A percentile compares a stretch with the other conserved stretches of the same genome.
Evolutionary conservation across 2,888 invertebrate genomes (phyloP).

Genomic region (Idaea biselata): DNA sequence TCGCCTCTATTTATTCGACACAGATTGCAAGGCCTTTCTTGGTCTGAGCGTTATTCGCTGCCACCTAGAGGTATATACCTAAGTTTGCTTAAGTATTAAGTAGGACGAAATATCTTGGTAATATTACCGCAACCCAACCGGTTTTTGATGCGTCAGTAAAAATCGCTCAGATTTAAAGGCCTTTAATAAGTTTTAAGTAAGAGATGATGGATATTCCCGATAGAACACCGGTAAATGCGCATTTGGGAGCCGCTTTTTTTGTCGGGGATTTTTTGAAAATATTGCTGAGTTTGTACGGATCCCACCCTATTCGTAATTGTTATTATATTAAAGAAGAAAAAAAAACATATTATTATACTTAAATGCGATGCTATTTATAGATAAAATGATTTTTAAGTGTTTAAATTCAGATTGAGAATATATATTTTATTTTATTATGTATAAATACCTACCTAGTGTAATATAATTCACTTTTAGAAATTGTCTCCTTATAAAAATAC

Average conservation of each 20-base stretch:
- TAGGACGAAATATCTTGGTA: too few relatives aligned
- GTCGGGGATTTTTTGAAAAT: not conserved
- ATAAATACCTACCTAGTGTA: constrained; percentile 58
- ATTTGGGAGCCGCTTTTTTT: not conserved
- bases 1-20: constrained; percentile 67
- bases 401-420: constrained; percentile 74
- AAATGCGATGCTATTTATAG: constrained; percentile 77
- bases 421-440: constrained; percentile 58
- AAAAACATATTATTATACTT: constrained; percentile 52
- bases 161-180: too few relatives aligned
- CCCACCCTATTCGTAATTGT: constrained; percentile 69
- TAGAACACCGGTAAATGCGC: constrained; percentile 29
- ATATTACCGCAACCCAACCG: too few relatives aligned
- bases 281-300: constrained; percentile 42
- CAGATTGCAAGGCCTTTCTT: constrained; percentile 34
- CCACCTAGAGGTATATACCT: too few relatives aligned
- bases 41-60: too few relatives aligned
- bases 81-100: too few relatives aligned
- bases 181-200: too few relatives aligned
- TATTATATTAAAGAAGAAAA: constrained; percentile 53
- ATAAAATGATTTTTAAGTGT: constrained; percentile 64
- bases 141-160: too few relatives aligned
- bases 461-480: constrained; percentile 56
- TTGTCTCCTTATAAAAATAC: not conserved
- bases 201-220: too few relatives aligned